Conservation (phyloP, 2,797 vertebrate genomes). For the Lagorchestes hirsutus region DNA sequence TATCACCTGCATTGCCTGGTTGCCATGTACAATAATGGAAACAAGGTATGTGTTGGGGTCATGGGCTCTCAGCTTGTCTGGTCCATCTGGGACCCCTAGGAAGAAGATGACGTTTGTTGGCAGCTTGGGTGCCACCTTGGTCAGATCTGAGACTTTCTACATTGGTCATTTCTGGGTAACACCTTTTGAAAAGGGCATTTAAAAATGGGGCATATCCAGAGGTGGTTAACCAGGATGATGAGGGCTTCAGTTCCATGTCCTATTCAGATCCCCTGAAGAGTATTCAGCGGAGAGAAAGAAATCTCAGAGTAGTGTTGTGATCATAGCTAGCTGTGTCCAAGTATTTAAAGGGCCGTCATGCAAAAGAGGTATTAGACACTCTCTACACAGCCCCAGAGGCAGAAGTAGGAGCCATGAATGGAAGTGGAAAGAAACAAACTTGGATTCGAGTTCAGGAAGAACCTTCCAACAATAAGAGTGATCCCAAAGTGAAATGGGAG, state of each 20-base stretch:
- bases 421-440: background rate
- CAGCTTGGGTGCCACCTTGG: no score
- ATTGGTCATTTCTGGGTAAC: background rate
- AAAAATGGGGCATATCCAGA: background rate
- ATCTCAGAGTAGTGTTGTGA: background rate
- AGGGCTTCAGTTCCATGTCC: background rate
- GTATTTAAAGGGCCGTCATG: background rate
- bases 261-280: background rate
- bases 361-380: background rate
- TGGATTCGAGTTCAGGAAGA: background rate
- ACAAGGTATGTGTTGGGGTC: conserved; percentile 88
- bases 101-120: rapidly evolving
- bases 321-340: background rate
- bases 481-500: background rate
- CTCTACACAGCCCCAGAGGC: background rate
- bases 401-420: background rate
- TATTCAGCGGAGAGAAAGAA: background rate
- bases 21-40: conserved; percentile 97
- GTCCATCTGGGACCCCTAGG: rapidly evolving
- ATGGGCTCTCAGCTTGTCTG: background rate
- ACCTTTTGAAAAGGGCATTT: background rate
- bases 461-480: background rate
- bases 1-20: conserved; percentile 95
- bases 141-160: background rate
- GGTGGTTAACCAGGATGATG: background rate